Percentiles rank a stretch among this genome's conserved stretches.
Evolutionary conservation across 2,888 invertebrate genomes (phyloP).

Genomic region (Campaea margaritaria): DNA sequence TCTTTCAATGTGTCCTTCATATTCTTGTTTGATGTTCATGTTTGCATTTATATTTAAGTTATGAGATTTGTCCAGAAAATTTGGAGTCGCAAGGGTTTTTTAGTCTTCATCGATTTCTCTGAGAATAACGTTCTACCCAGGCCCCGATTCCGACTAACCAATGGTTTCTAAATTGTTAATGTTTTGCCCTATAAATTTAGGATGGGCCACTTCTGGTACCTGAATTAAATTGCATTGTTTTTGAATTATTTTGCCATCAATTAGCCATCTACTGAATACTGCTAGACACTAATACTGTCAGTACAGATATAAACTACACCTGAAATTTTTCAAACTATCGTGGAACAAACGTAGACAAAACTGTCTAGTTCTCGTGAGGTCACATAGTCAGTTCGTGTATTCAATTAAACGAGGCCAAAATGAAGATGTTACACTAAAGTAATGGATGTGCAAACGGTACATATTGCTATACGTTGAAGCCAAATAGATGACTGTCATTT

Average conservation of each 20-base stretch:
- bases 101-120: too few relatives aligned
- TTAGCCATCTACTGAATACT: too few relatives aligned
- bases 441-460: constrained; percentile 27
- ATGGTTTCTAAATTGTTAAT: too few relatives aligned
- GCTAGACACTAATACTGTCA: too few relatives aligned
- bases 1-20: constrained; percentile 13
- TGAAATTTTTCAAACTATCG: neutral
- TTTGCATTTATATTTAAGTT: neutral
- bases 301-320: too few relatives aligned
- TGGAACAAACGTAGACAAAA: neutral
- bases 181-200: too few relatives aligned
- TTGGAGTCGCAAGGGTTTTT: too few relatives aligned
- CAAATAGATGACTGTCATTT: constrained; percentile 25
- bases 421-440: constrained; percentile 19
- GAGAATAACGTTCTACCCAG: too few relatives aligned
- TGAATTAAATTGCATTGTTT: too few relatives aligned
- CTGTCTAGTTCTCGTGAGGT: constrained; percentile 14
- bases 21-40: constrained; percentile 1
- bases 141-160: too few relatives aligned
- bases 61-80: neutral
- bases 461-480: constrained; percentile 9
- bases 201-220: too few relatives aligned
- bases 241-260: too few relatives aligned
- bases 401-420: constrained; percentile 21
- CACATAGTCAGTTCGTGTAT: constrained; percentile 18